Base-by-base conservation (phyloP, 2,113 vertebrate genomes). In the Stictonetta naevosa region DNA sequence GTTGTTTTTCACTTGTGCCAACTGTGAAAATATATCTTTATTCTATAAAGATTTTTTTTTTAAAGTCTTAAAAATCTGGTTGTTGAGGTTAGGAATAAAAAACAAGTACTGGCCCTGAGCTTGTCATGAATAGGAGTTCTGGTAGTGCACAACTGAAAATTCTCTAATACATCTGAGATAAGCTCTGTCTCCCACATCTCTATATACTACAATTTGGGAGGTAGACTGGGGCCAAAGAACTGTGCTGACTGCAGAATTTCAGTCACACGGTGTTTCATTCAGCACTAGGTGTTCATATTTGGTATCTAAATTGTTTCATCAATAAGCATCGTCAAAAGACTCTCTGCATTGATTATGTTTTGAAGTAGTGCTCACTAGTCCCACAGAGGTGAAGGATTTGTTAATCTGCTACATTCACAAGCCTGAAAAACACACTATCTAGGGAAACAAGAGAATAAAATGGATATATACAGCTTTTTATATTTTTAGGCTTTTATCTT, bases 151-250 rank as follows among this genome's bases (percentile, higher is more conserved):
- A 77, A 8, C 38, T 52, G 83, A 21, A 69, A 68, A 46, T n/a
- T 71, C 17, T 46, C 3, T 23, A n/a, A 12, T 20, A 21, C 0
- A 0, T 34, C 33, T 60, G 63, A 73, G 81, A 58, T 44, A 77
- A 2, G 19, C 38, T 72, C 62, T 59, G 10, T 38, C n/a, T 87
- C 62, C 20, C 17, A 2, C 34, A 11, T 60, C 31, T 82, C 81
- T 60, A 2, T 36, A 33, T 88, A 31, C 14, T 48, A 22, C 68
- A 73, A 40, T 50, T 25, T 52, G 33, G n/a, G 34, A 64, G 12
- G 19, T 1, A n/a, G 34, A 28, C 25, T 40, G 23, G 44, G 46
- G 46, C 60, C 62, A 58, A 48, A 75, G 50, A 62, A 14, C 60
- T 2, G 0, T 11, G 64, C 33, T 60, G 63, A 36, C n/a, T 53